Evolutionary conservation across 2,888 invertebrate species (phyloP), one percentile per base, ranked within the genome.

Genomic region (Agonopterix arenella): DNA sequence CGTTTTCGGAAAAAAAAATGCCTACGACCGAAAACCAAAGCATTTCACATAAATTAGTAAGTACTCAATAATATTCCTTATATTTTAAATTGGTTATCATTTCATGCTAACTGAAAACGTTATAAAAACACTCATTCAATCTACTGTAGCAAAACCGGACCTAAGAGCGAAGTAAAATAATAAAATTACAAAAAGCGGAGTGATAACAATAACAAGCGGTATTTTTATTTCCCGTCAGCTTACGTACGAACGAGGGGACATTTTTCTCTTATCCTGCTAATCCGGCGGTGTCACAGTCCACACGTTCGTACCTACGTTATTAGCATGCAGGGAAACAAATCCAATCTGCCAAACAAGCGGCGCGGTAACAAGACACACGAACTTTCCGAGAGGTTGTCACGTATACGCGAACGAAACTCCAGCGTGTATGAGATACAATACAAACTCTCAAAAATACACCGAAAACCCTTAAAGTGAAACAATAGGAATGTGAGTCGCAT

Each of bases 321-420:
- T 82, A 80, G 79, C 82, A 80, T 83, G 76, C 78, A 73, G 72
- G 67, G 70, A 75, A 83, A 84, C 81, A 83, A 84, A 84, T 81
- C 76, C 80, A 82, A 85, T 85, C 79, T 80, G 78, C 74, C 78
- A 77, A 83, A 83, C 75, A 53, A 43, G 72, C 70, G 74, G 64
- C 67, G 64, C 70, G 73, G 70, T 69, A 80, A 81, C 80, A 83
- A 81, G 80, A 83, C 77, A 66, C 66, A 68, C 62, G 68, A 82
- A 81, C 76, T 82, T 81, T 74, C 68, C 72, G 57, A 67, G 68
- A 76, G 72, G 28, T 66, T 73, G 70, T 75, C 78, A 82, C 77
- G 80, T 81, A 77, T 76, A 69, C 62, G 60, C 52, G 59, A 64
- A 72, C 62, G 58, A 65, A 74, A 67, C 66, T 68, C 61, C 54